A percentile compares a stretch with the other conserved stretches of the same genome.
Conservation (phyloP, 2,113 vertebrate species). For the Indri indri region DNA sequence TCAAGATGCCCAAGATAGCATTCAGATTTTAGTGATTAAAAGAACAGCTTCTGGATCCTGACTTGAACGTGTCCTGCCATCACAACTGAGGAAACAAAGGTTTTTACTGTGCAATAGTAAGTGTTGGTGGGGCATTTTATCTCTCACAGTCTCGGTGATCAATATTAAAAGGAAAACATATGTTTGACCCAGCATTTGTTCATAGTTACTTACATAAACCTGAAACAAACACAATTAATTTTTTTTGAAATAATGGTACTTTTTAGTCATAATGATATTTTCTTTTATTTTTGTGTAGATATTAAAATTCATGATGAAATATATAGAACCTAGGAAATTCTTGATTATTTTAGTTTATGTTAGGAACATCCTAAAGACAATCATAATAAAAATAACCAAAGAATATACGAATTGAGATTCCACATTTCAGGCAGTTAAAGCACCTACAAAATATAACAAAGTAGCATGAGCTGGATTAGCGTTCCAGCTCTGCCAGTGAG, state of each 20-base stretch:
- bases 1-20: neutral
- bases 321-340: neutral
- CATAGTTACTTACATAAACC: neutral
- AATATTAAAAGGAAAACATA: neutral
- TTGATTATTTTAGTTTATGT: neutral
- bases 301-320: neutral
- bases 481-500: fast-evolving
- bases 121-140: neutral
- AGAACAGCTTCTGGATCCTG: neutral
- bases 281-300: neutral
- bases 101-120: neutral
- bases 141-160: neutral
- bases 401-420: neutral
- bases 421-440: neutral
- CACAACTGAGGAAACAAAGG: neutral
- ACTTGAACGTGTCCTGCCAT: fast-evolving
- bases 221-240: neutral
- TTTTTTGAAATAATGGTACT: neutral
- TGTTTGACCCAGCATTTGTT: neutral
- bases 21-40: neutral
- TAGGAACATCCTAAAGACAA: neutral
- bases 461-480: neutral
- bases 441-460: neutral
- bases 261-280: neutral
- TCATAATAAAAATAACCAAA: neutral